Conservation (phyloP, 2,113 vertebrate species). For the Malurus alboscapulatus region DNA sequence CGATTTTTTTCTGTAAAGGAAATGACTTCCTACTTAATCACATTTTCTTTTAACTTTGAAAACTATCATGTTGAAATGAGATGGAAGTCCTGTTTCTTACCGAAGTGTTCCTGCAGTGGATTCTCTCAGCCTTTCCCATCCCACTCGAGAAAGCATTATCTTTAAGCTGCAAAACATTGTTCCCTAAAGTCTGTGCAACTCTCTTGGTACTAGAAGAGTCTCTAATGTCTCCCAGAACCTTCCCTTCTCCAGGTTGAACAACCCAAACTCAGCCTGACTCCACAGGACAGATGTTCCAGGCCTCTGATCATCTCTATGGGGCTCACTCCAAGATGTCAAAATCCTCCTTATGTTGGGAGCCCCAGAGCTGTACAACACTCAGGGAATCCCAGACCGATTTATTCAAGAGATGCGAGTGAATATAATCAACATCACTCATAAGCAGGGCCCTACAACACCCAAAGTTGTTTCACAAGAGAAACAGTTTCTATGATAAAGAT, state of each 20-base stretch:
- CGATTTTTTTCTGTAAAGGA: background rate
- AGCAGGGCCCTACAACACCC: background rate
- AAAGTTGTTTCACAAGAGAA: background rate
- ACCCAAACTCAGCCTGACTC: background rate
- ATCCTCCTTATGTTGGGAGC: accelerated
- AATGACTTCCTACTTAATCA: accelerated
- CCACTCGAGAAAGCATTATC: background rate
- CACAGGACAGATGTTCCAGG: background rate
- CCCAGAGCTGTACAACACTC: background rate
- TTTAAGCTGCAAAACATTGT: background rate
- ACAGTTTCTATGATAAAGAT: background rate
- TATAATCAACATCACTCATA: background rate
- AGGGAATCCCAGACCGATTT: background rate
- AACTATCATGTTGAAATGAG: background rate
- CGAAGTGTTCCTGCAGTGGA: background rate
- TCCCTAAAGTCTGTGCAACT: background rate
- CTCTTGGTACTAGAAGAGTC: background rate
- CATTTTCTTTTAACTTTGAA: background rate
- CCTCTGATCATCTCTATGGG: background rate
- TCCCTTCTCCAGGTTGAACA: background rate
- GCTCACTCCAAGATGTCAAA: background rate
- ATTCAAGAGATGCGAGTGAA: background rate
- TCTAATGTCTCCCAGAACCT: background rate
- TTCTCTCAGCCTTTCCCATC: background rate
- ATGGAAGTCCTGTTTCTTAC: background rate